Percentiles rank a stretch among this genome's conserved stretches.
Conservation (phyloP, 1,140 invertebrate genomes). For the Drosophila ercepeae region DNA sequence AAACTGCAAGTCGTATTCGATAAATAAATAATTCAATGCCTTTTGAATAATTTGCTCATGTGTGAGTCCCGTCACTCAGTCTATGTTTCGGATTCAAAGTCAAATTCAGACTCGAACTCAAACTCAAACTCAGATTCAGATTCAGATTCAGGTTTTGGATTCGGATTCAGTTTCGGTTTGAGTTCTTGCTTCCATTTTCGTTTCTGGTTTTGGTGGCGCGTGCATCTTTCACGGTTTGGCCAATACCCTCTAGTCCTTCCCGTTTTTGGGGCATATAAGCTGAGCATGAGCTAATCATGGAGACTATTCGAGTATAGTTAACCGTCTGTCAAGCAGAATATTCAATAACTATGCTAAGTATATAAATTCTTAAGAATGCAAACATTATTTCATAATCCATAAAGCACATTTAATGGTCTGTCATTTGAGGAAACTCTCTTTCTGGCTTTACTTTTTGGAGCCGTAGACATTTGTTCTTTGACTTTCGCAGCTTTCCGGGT, state of each 20-base stretch:
- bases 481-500: slow-evolving; percentile 76
- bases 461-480: slow-evolving; percentile 78
- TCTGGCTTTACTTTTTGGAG: slow-evolving; percentile 25
- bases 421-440: slow-evolving; percentile 1
- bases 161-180: slow-evolving; percentile 22
- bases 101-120: background rate
- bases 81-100: background rate
- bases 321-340: too few species aligned
- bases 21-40: background rate
- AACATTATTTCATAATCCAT: too few species aligned
- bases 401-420: background rate
- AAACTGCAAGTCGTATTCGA: background rate
- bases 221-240: slow-evolving; percentile 41
- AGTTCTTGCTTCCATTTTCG: slow-evolving; percentile 4
- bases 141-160: slow-evolving; percentile 9
- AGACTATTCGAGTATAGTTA: too few species aligned
- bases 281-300: too few species aligned
- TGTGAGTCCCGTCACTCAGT: slow-evolving; percentile 26
- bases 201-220: slow-evolving; percentile 36
- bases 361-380: background rate
- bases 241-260: slow-evolving; percentile 26
- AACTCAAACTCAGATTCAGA: slow-evolving; percentile 6
- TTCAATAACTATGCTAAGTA: too few species aligned
- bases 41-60: slow-evolving; percentile 26
- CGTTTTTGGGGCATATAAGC: background rate